Evolutionary conservation across 2,113 vertebrate species (phyloP).

Genomic region (Galeopterus variegatus): DNA sequence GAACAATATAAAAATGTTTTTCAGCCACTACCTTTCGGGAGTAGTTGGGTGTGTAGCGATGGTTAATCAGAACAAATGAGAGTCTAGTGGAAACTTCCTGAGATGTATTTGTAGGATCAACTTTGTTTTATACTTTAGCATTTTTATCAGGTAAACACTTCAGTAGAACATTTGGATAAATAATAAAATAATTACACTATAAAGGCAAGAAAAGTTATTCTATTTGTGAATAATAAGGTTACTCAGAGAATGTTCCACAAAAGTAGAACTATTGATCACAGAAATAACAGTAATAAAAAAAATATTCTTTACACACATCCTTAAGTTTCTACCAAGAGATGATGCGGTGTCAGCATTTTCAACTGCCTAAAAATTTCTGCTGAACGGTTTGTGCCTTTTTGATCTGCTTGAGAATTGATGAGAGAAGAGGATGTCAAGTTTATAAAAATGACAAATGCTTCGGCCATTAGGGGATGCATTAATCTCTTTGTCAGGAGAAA

Average conservation of each 20-base stretch:
- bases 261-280: background rate
- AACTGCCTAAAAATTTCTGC: background rate
- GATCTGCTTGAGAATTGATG: slow-evolving; percentile 19
- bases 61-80: background rate
- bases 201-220: background rate
- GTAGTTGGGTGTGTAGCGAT: background rate
- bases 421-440: slow-evolving; percentile 51
- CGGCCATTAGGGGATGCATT: background rate
- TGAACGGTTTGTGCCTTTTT: slow-evolving; percentile 1
- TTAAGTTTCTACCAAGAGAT: background rate
- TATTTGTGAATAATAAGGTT: background rate
- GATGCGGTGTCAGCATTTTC: slow-evolving; percentile 12
- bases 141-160: background rate
- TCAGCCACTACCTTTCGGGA: background rate
- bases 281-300: slow-evolving; percentile 34
- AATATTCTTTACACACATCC: background rate
- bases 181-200: background rate
- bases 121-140: background rate
- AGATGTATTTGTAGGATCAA: background rate
- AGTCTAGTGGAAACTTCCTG: slow-evolving; percentile 24
- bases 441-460: slow-evolving; percentile 55
- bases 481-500: slow-evolving; percentile 21
- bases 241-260: background rate
- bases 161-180: background rate
- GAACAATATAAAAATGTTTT: background rate